Conservation (phyloP, 2,888 invertebrate genomes). For the Cinara cedri region DNA sequence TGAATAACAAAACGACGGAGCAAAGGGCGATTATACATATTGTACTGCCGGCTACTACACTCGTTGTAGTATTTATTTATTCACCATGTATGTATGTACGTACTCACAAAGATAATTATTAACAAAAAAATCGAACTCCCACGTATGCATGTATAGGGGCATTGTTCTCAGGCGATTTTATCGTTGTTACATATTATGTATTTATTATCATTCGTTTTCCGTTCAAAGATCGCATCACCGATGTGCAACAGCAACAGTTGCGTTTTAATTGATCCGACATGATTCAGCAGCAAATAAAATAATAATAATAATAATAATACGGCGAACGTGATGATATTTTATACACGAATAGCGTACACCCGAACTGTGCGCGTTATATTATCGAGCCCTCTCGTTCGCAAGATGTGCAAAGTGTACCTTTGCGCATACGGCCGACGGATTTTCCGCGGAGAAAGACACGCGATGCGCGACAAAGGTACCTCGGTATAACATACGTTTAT, state of each 20-base stretch:
- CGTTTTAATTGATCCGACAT: constrained; percentile 48
- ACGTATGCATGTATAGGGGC: no score
- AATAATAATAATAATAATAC: no score
- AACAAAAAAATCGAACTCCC: no score
- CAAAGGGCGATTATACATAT: constrained; percentile 23
- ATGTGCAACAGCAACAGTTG: constrained; percentile 40
- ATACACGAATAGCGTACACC: no score
- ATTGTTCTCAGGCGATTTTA: background rate
- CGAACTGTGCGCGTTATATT: no score
- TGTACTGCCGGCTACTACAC: background rate
- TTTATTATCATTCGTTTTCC: background rate
- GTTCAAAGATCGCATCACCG: background rate
- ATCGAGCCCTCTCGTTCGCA: constrained; percentile 43
- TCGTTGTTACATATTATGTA: background rate
- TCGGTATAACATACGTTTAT: background rate
- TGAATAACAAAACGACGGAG: constrained; percentile 28
- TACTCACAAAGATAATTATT: constrained; percentile 12
- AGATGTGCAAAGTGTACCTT: constrained; percentile 40
- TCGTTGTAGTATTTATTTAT: no score
- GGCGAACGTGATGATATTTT: no score
- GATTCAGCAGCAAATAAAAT: constrained; percentile 44
- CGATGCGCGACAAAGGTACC: no score
- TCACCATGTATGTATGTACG: no score
- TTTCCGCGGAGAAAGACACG: no score
- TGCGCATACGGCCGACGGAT: background rate